Evolutionary conservation across 1,140 invertebrate genomes (phyloP), one percentile per base, ranked within the genome.

Genomic region (Drosophila dunni): DNA sequence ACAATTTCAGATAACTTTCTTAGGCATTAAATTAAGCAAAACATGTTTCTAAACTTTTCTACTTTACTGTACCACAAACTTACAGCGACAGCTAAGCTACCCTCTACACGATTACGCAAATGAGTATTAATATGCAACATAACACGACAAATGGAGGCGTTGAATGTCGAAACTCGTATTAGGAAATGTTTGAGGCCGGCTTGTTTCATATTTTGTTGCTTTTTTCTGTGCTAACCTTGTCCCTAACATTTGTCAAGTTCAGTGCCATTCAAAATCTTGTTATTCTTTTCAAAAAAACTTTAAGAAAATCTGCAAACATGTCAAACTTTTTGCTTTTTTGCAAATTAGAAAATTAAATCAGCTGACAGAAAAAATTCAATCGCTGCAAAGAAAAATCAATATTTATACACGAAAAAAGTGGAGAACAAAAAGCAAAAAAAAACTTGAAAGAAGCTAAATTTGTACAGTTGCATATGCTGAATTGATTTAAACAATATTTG

Each of bases 401-500:
- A 86, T 88, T 83, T 79, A 69, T 53, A 71, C 58, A 74, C 76
- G 73, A 71, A 46, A 64, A 40, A 24, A 20, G 17, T 42, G 34
- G 1, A 38, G 29, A 7, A 20, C 8, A 66, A 38, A 46, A 57
- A 68, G 57, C 46, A 44, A 34, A 53, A 36, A 40, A 69, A 66
- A 66, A 29, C 0, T 29, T 58, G 36, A 24, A 15, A 44, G 38
- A 54, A 66, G 24, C 67, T 33, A 33, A 46, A 86, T 70, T 73
- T 60, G 62, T 62, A 73, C 50, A 44, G 64, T 56, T 74, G 67
- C 62, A 69, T 71, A 63, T 71, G 78, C 81, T 20, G 78, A 84
- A 85, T 78, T 88, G 75, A 79, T 84, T 86, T 85, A 76, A 88
- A 64, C 66, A 81, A 75, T 72, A 54, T 86, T 81, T 80, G 48